phyloP scores from a whole-genome alignment of 2,797 vertebrate species.

The Malurus splendens region DNA sequence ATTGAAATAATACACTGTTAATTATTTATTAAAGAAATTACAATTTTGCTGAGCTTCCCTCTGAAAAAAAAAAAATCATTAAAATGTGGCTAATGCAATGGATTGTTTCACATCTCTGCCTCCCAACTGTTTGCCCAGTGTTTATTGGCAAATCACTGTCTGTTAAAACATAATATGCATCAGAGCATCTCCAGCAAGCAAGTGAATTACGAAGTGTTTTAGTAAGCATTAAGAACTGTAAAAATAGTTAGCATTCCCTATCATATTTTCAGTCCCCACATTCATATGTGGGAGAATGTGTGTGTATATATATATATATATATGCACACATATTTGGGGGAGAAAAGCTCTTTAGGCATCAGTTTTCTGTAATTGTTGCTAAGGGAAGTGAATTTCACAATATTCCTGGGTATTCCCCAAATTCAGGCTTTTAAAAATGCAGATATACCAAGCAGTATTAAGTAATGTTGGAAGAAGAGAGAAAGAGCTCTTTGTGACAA shows the following conservation, averaged over 20 bases:
- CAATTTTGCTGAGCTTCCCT: constrained; percentile 67
- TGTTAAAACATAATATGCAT: constrained; percentile 19
- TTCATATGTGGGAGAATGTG: background rate
- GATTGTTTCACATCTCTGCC: constrained; percentile 48
- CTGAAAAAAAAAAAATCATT: constrained; percentile 55
- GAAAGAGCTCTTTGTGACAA: background rate
- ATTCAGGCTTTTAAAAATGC: background rate
- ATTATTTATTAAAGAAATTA: constrained; percentile 77
- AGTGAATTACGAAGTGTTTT: constrained; percentile 9
- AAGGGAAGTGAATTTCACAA: background rate
- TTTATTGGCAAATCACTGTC: constrained; percentile 39
- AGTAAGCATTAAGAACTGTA: background rate
- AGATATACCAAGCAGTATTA: background rate
- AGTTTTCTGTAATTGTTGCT: background rate
- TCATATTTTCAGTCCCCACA: background rate
- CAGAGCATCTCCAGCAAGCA: constrained; percentile 15
- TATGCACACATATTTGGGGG: too few species aligned
- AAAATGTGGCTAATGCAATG: constrained; percentile 53
- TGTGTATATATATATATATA: too few species aligned
- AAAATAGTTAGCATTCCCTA: background rate
- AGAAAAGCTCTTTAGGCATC: background rate
- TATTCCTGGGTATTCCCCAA: background rate
- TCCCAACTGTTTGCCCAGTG: constrained; percentile 54
- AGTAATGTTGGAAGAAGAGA: background rate
- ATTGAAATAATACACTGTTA: constrained; percentile 72